Evolutionary conservation across 2,888 invertebrate genomes (phyloP).

Genomic region (Apodemia zela): DNA sequence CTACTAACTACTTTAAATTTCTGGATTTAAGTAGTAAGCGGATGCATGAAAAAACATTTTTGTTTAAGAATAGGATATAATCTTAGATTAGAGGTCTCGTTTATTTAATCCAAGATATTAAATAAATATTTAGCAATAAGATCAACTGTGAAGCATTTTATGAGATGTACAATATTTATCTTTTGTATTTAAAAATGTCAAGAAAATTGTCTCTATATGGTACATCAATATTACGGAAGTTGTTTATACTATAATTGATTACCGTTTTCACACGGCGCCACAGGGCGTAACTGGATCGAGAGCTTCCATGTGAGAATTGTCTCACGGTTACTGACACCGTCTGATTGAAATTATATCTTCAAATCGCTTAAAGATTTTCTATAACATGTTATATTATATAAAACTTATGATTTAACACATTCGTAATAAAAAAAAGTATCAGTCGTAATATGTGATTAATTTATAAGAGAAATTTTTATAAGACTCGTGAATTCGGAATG

Average conservation of each 20-base stretch:
- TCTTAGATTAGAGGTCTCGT: not conserved
- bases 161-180: not conserved
- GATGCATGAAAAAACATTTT: not conserved
- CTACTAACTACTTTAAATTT: not conserved
- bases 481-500: too few relatives aligned
- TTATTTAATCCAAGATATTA: too few relatives aligned
- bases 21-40: not conserved
- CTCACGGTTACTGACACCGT: constrained; percentile 51
- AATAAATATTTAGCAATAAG: not conserved
- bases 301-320: constrained; percentile 58
- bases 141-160: not conserved
- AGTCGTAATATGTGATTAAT: too few relatives aligned
- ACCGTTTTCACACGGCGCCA: constrained; percentile 55
- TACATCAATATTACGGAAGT: constrained; percentile 38
- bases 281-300: constrained; percentile 62
- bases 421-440: not conserved
- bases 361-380: constrained; percentile 23
- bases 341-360: constrained; percentile 46
- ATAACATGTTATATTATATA: constrained; percentile 17
- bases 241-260: constrained; percentile 40
- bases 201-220: constrained; percentile 17
- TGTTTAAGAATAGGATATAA: not conserved
- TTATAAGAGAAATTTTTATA: too few relatives aligned
- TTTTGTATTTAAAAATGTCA: not conserved
- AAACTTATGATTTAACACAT: not conserved